Evolutionary conservation across 2,797 vertebrate species (phyloP).

Genomic region (Pempheris klunzingeri): DNA sequence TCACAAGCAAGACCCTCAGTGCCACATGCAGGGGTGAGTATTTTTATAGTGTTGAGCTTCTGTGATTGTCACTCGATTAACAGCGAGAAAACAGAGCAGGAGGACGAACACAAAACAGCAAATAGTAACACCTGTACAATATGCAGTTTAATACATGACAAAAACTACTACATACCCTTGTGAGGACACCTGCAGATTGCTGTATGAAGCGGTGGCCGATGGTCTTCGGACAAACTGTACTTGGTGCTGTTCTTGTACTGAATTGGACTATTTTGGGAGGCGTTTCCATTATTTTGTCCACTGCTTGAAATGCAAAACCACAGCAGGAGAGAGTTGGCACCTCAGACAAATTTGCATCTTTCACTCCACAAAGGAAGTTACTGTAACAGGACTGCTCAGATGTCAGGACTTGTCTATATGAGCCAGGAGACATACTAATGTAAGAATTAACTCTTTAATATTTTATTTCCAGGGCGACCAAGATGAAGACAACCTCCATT

Average conservation of each 20-base stretch:
- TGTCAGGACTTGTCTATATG: background rate
- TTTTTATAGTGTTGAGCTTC: background rate
- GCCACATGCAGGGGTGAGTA: background rate
- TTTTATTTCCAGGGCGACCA: background rate
- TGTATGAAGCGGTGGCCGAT: too few relatives aligned
- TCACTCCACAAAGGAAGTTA: background rate
- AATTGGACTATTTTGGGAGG: background rate
- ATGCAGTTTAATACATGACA: background rate
- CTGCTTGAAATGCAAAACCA: background rate
- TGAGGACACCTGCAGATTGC: background rate
- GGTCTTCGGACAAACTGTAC: too few relatives aligned
- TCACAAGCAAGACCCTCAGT: background rate
- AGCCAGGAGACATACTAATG: background rate
- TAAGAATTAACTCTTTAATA: background rate
- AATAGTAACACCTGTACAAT: background rate
- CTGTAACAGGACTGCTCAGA: background rate
- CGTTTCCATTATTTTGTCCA: background rate
- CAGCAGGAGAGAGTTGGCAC: background rate
- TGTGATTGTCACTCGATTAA: background rate
- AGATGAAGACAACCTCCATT: conserved; percentile 32
- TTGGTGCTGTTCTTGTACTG: background rate
- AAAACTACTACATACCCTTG: background rate
- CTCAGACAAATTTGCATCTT: background rate
- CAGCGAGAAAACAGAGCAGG: background rate
- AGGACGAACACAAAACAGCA: background rate